Evolutionary conservation across 2,888 invertebrate species (phyloP).

Genomic region (Drosophila merina): DNA sequence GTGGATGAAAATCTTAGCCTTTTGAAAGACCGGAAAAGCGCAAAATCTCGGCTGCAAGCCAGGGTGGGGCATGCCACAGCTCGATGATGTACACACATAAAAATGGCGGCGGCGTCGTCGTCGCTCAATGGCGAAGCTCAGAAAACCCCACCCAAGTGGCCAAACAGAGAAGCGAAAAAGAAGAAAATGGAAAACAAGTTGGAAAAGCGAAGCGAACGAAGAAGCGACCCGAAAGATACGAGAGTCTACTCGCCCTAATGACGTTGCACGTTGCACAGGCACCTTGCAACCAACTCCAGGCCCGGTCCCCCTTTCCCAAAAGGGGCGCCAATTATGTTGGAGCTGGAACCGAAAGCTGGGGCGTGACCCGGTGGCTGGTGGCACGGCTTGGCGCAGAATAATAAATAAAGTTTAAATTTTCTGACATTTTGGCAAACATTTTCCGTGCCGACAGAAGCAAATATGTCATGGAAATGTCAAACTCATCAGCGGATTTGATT

Average conservation of each 20-base stretch:
- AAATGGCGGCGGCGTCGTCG: constrained; percentile 59
- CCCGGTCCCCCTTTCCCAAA: constrained; percentile 30
- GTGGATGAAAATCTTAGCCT: constrained; percentile 73
- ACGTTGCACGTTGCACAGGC: constrained; percentile 42
- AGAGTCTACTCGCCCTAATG: constrained; percentile 42
- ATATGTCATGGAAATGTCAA: constrained; percentile 79
- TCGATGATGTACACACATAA: constrained; percentile 50
- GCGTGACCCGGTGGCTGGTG: constrained; percentile 58
- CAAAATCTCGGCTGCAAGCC: constrained; percentile 62
- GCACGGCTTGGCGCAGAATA: constrained; percentile 71
- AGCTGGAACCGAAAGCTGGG: constrained; percentile 43
- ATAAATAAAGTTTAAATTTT: constrained; percentile 74
- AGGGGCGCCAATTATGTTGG: constrained; percentile 74
- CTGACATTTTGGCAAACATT: constrained; percentile 80
- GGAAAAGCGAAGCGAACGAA: constrained; percentile 54
- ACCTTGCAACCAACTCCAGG: constrained; percentile 1
- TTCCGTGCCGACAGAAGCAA: constrained; percentile 70
- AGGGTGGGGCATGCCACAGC: background rate
- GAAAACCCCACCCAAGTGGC: constrained; percentile 58
- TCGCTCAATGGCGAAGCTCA: constrained; percentile 6
- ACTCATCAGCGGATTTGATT: constrained; percentile 74
- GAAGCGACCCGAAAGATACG: constrained; percentile 34
- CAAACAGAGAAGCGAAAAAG: constrained; percentile 22
- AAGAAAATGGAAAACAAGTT: constrained; percentile 23
- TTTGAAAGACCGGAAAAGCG: constrained; percentile 62